Conservation (phyloP, 2,888 invertebrate species). For the Blastobasis adustella region DNA sequence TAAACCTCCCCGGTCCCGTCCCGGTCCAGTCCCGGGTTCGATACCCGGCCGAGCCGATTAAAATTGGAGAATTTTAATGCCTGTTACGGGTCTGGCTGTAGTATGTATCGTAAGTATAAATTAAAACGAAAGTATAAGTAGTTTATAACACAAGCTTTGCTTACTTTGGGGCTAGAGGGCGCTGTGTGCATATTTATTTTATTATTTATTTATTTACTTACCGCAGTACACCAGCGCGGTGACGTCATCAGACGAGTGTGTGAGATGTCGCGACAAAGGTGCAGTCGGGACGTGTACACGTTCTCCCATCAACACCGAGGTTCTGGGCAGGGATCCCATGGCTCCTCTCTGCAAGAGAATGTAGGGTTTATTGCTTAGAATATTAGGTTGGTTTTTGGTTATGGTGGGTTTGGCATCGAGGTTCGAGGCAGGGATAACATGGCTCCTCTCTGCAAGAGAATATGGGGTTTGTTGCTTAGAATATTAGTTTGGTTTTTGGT, state of each 20-base stretch:
- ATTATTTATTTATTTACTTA: constrained; percentile 23
- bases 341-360: constrained; percentile 17
- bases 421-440: constrained; percentile 87
- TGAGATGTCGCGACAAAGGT: constrained; percentile 74
- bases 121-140: too few relatives aligned
- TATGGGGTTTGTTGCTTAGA: background rate
- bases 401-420: constrained; percentile 77
- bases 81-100: too few relatives aligned
- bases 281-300: constrained; percentile 66
- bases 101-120: too few relatives aligned
- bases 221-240: constrained; percentile 79
- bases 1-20: too few relatives aligned
- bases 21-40: too few relatives aligned
- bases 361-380: background rate
- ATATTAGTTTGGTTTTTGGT: too few relatives aligned
- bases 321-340: constrained; percentile 86
- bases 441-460: constrained; percentile 17
- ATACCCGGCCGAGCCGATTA: too few relatives aligned
- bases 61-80: too few relatives aligned
- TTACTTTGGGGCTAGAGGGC: too few relatives aligned
- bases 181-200: too few relatives aligned
- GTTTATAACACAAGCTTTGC: too few relatives aligned
- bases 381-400: too few relatives aligned
- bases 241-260: constrained; percentile 53
- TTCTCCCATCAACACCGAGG: constrained; percentile 80